Conservation (phyloP, 2,113 vertebrate genomes). For the Chrysemys picta region DNA sequence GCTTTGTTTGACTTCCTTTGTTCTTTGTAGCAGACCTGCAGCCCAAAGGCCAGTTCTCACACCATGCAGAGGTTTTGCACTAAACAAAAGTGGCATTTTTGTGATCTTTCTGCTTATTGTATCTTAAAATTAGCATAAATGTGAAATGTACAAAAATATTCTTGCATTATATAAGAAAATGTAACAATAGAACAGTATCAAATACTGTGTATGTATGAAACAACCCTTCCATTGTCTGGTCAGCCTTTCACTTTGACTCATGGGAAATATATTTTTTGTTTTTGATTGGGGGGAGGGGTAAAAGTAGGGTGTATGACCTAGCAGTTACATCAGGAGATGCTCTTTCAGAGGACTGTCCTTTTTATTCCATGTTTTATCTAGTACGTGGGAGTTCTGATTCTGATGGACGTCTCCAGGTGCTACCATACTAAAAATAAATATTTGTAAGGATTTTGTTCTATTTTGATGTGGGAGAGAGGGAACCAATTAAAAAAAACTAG, state of each 20-base stretch:
- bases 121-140: accelerated
- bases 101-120: neutral
- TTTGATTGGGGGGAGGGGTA: neutral
- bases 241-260: neutral
- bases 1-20: neutral
- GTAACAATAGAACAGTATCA: neutral
- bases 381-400: neutral
- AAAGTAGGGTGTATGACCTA: accelerated
- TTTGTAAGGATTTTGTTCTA: neutral
- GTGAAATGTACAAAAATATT: neutral
- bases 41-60: neutral
- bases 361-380: neutral
- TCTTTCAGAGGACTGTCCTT: neutral
- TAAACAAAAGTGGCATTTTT: neutral
- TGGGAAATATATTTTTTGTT: neutral
- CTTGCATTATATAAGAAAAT: neutral
- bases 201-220: accelerated
- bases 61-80: neutral
- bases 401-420: neutral
- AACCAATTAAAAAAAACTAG: neutral
- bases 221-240: neutral
- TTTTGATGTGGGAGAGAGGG: neutral
- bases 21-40: neutral
- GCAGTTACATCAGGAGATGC: neutral
- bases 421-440: neutral